Evolutionary conservation across 64 coral and sea anemone genomes (phyloP), one percentile per base, ranked within the genome.

Genomic region (Stichodactyla helianthus): DNA sequence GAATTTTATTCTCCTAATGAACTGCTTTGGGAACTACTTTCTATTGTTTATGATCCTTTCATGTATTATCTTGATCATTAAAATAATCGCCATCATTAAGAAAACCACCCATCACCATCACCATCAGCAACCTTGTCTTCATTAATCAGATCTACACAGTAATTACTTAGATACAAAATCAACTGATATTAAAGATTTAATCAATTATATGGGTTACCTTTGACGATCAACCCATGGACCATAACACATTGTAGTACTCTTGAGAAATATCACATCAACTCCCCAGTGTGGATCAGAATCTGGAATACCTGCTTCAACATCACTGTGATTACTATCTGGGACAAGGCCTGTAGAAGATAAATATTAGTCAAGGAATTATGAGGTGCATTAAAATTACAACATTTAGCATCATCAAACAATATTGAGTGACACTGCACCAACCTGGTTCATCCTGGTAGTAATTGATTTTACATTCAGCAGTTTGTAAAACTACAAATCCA

Each of bases 391-490:
- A 9, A 28, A 11, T 58, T 11, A 58, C 55, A 58, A 58, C 55
- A 58, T 15, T 11, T 11, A 11, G 14, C 55, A 58, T 11, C 55
- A 11, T 2, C 8, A 58, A 58, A 57, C 55, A 57, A 58, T 11
- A 58, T 1, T 9, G 55, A 58, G 55, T 11, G 55, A 58, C 14
- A 11, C 1, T 58, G 0, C 50, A 88, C 89, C 56, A 55, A 98
- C 95, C 95, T 95, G 97, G 97, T 84, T 99, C 97, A 93, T 99
- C 97, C 77, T 92, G 89, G 53, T 92, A 93, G 86, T 99, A 99
- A n/a, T 91, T 88, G 61, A 99, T 77, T 74, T 88, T 92, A 79
- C 97, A 99, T 64, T 92, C 93, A 14, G 90, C 90, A 85, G 97
- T 86, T 61, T 99, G 90, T 56, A 99, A 82, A 23, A 99, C 97